Percentiles rank a stretch among this genome's conserved stretches.
Conservation (phyloP, 2,797 vertebrate species). For the Synanceia verrucosa region DNA sequence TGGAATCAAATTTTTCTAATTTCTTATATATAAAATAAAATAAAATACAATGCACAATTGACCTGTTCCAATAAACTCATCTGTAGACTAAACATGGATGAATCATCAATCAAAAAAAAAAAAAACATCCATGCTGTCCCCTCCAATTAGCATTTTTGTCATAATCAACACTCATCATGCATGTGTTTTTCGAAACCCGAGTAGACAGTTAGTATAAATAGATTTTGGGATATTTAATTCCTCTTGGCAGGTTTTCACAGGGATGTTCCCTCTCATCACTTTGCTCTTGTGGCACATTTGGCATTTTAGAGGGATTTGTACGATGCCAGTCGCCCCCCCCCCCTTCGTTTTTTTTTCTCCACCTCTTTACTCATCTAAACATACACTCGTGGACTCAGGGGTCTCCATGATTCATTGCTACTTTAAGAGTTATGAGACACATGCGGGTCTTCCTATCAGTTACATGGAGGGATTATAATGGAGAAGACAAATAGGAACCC, state of each 20-base stretch:
- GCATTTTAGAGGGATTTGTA: constrained; percentile 24
- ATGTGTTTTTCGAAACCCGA: neutral
- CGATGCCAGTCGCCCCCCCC: constrained; percentile 2
- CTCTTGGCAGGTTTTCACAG: constrained; percentile 12
- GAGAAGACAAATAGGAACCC: constrained; percentile 58
- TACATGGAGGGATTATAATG: constrained; percentile 66
- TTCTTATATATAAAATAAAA: no score
- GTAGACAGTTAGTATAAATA: constrained; percentile 26
- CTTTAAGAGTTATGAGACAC: constrained; percentile 62
- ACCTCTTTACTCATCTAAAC: constrained; percentile 33
- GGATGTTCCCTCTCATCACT: constrained; percentile 39
- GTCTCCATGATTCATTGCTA: constrained; percentile 54
- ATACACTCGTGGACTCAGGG: constrained; percentile 17
- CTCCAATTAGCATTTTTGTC: constrained; percentile 5
- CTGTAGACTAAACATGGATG: constrained; percentile 10
- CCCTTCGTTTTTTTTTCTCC: constrained; percentile 2
- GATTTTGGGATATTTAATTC: constrained; percentile 9
- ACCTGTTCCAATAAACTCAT: constrained; percentile 28
- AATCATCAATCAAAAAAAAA: constrained; percentile 2
- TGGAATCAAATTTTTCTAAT: no score
- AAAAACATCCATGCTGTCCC: constrained; percentile 1
- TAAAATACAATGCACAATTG: no score
- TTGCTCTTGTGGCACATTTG: constrained; percentile 30
- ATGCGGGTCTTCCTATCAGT: constrained; percentile 63
- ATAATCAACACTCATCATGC: constrained; percentile 5